Evolutionary conservation across 2,113 vertebrate genomes (phyloP).

Genomic region (Arothron firmamentum): DNA sequence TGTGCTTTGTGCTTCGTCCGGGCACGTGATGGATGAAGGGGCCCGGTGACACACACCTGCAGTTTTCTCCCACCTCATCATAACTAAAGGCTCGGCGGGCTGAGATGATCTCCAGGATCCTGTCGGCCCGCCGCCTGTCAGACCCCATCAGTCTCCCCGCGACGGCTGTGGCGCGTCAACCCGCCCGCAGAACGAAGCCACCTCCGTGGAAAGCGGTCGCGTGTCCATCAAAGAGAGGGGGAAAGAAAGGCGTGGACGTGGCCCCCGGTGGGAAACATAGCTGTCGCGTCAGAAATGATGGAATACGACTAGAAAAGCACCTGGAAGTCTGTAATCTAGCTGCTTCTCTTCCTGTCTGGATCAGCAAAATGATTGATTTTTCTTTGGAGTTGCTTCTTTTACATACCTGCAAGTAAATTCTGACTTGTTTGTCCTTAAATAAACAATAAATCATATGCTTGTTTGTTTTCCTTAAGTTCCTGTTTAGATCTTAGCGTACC

Average conservation of each 20-base stretch:
- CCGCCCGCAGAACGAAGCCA: conserved; percentile 59
- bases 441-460: no score
- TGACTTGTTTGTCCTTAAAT: no score
- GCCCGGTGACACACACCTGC: conserved; percentile 60
- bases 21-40: conserved; percentile 66
- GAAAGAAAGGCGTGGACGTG: conserved; percentile 35
- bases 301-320: neutral
- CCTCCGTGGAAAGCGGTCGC: conserved; percentile 52
- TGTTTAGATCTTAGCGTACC: no score
- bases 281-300: neutral
- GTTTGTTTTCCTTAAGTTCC: no score
- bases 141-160: conserved; percentile 66
- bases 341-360: no score
- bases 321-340: no score
- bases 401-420: no score
- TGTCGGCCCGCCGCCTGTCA: conserved; percentile 56
- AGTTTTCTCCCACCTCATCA: conserved; percentile 63
- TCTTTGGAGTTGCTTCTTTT: no score
- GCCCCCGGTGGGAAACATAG: conserved; percentile 26
- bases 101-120: conserved; percentile 63
- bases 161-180: conserved; percentile 68
- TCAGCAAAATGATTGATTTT: no score
- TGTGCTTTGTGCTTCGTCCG: conserved; percentile 57
- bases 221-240: conserved; percentile 47
- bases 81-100: conserved; percentile 64